Base-by-base conservation (phyloP, 2,113 vertebrate species). In the Bothrops jararaca region DNA sequence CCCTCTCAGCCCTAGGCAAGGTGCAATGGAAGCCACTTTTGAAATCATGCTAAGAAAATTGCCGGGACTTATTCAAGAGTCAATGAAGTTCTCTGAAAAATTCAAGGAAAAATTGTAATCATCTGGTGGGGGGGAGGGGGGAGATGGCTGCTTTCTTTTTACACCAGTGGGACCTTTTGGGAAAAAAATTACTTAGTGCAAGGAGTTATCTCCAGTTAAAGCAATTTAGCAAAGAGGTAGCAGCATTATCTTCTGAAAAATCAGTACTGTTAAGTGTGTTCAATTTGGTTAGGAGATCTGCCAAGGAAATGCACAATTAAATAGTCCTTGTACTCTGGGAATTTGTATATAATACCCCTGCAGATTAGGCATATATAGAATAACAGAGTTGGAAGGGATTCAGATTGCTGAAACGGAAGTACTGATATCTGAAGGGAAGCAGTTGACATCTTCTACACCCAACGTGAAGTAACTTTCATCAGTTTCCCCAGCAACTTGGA, bases 241-340 rank as follows among this genome's bases (percentile, higher is more conserved):
- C 96, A 95, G 97, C 97, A 97, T 97, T 98, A 97, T 96, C 97
- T 97, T 92, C 91, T 95, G 95, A 97, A 96, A 97, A 97, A 98
- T 97, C 94, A 93, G 64, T 95, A 95, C 23, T 57, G 96, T 97
- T 96, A 97, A 80, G 96, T 96, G 97, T 96, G 92, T 94, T 96
- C 96, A 97, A 96, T 97, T 97, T 97, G 95, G 94, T 98, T 98
- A 97, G 96, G 97, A 98, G 97, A 97, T 97, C 96, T 97, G 96
- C 97, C 93, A 96, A 96, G 95, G 95, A 95, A 96, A 93, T 56
- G 95, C 95, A 97, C 97, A 96, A 97, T 98, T 97, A 97, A 98
- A 94, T 97, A 98, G 98, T 97, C 97, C 96, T 96, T 92, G 60
- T 42, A 85, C 95, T 97, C 96, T 97, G 97, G 96, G 96, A 96